Evolutionary conservation across 2,888 invertebrate genomes (phyloP).

Genomic region (Oxystoma pomonae): DNA sequence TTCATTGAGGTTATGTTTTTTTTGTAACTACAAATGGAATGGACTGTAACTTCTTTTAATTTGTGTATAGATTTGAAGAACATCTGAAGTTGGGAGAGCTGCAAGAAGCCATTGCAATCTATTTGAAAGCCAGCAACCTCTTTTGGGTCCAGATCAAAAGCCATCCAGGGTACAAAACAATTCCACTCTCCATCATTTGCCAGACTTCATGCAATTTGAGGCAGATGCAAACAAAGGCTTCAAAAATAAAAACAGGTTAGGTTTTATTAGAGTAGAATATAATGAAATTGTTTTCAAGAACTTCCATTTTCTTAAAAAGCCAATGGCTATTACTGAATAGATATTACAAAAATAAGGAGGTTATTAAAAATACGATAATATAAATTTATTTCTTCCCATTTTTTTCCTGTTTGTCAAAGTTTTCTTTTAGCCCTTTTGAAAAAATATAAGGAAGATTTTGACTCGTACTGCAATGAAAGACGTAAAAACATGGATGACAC

Average conservation of each 20-base stretch:
- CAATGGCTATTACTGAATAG: too few species aligned
- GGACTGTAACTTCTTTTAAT: too few species aligned
- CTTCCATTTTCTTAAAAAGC: too few species aligned
- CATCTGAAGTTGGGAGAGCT: conserved; percentile 12
- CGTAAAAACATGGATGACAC: background rate
- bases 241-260: background rate
- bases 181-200: conserved; percentile 6
- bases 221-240: background rate
- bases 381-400: too few species aligned
- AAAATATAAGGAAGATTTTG: background rate
- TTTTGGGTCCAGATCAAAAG: conserved; percentile 20
- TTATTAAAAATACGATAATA: too few species aligned
- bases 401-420: too few species aligned
- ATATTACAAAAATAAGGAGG: too few species aligned
- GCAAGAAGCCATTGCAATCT: conserved; percentile 19
- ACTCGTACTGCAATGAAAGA: background rate
- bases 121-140: conserved; percentile 14
- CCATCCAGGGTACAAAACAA: conserved; percentile 15
- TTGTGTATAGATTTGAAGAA: background rate
- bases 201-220: background rate
- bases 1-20: too few species aligned
- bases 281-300: too few species aligned
- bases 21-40: too few species aligned
- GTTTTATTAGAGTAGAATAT: too few species aligned
- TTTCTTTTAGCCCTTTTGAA: background rate